Evolutionary conservation across 2,888 invertebrate genomes (phyloP), one percentile per base, ranked within the genome.

Genomic region (Meta bourneti): DNA sequence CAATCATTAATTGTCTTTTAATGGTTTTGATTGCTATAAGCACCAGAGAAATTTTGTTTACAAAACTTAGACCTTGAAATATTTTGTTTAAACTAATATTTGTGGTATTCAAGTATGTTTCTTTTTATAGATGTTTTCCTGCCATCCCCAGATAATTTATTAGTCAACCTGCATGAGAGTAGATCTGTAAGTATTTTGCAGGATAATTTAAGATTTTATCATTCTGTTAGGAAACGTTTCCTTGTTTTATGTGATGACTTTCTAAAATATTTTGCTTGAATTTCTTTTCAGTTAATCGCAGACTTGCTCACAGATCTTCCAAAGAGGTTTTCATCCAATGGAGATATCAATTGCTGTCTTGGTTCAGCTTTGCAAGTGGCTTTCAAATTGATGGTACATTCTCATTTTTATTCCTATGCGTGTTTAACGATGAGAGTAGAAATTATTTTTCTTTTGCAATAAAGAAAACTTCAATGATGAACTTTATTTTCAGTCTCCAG

Each of bases 361-460:
- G 99, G 99, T 1, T 97, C 99, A 6, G 99, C 99, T 0, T 95
- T 99, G 61, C 98, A 98, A 95, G 98, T 98, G 74, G 98, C 98
- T 0, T 97, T 97, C 94, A 98, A 98, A 95, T 96, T 99, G 93
- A 97, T 98, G 97, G 97, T 97, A 94, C 94, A 95, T 93, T 6
- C 48, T n/a, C 61, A 20, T 7, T 70, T n/a, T 70, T 48, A 34
- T 34, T 34, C n/a, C 20, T 61, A 61, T 61, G 61, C 61, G 4
- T 34, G 34, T 34, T 34, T 34, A 34, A 2, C 4, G 34, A 1
- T 34, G 34, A 34, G 34, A 34, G 34, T 34, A 34, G 34, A 34
- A 4, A 4, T 34, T 1, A 34, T 34, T 34, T 16, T 72, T n/a
- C 20, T 19, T 72, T 72, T 6, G 8, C 6, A 79, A 20, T 1